These are phyloP conservation scores for Drosophila testacea DNA, from an alignment of 2,888 invertebrate species.

Conservation along the genomic window DNA sequence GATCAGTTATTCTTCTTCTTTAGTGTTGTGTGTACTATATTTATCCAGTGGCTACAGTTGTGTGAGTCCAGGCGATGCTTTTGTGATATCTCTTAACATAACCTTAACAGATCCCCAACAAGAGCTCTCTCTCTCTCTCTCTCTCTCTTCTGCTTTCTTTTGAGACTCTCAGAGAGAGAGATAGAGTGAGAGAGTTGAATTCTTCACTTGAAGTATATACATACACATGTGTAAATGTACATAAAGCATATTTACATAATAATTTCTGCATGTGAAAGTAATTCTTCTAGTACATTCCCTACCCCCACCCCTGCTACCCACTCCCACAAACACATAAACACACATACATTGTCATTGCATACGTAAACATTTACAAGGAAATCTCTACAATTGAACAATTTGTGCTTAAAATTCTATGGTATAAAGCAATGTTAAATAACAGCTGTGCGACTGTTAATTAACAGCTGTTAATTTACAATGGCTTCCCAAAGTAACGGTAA, in stretches of 20 bases:
- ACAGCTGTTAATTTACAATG: constrained; percentile 22
- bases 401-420: constrained; percentile 37
- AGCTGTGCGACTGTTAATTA: constrained; percentile 35
- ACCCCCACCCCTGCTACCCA: background rate
- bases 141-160: background rate
- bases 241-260: constrained; percentile 1
- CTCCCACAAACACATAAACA: constrained; percentile 2
- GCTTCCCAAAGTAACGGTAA: constrained; percentile 9
- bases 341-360: constrained; percentile 7
- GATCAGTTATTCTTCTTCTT: constrained; percentile 8
- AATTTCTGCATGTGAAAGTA: background rate
- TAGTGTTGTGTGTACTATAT: constrained; percentile 28
- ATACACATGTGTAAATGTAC: constrained; percentile 3
- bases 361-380: constrained; percentile 32
- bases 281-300: background rate
- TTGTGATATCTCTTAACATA: constrained; percentile 44
- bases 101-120: constrained; percentile 2
- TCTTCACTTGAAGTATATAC: background rate
- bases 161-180: no score
- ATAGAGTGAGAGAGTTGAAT: background rate
- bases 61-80: constrained; percentile 37
- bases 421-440: constrained; percentile 52
- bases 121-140: background rate
- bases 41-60: constrained; percentile 28
- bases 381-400: constrained; percentile 18